Conservation (phyloP, 2,113 vertebrate species). For the Acrocephalus kingi region DNA sequence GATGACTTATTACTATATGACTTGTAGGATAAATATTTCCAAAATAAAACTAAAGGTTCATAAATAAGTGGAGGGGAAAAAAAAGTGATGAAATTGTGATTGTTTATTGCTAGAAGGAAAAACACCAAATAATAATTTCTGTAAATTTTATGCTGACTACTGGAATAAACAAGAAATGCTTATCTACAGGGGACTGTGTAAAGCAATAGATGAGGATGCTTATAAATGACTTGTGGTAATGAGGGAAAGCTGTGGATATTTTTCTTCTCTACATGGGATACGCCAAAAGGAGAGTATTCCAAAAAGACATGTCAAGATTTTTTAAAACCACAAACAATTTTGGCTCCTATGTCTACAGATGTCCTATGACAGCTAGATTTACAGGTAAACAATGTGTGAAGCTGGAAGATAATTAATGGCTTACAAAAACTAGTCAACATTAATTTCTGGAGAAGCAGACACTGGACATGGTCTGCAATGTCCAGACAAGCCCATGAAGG, state of each 20-base stretch:
- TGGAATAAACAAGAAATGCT: background rate
- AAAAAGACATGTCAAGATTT: background rate
- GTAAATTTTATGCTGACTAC: background rate
- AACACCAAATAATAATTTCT: background rate
- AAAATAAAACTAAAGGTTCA: background rate
- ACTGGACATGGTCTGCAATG: background rate
- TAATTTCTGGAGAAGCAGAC: background rate
- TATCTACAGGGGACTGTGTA: background rate
- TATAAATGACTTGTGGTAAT: background rate
- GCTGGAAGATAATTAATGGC: background rate
- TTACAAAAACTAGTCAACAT: background rate
- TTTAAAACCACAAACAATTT: background rate
- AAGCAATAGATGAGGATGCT: background rate
- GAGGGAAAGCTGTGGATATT: background rate
- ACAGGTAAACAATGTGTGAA: background rate
- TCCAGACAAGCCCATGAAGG: background rate
- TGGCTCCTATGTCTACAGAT: background rate
- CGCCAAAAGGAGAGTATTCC: background rate
- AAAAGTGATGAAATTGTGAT: background rate
- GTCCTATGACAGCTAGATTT: background rate
- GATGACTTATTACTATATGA: background rate
- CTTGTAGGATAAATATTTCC: background rate
- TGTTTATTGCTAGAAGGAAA: background rate
- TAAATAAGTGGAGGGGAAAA: background rate
- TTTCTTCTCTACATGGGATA: background rate